Evolutionary conservation across 2,113 vertebrate species (phyloP).

Genomic region (Indri indri): DNA sequence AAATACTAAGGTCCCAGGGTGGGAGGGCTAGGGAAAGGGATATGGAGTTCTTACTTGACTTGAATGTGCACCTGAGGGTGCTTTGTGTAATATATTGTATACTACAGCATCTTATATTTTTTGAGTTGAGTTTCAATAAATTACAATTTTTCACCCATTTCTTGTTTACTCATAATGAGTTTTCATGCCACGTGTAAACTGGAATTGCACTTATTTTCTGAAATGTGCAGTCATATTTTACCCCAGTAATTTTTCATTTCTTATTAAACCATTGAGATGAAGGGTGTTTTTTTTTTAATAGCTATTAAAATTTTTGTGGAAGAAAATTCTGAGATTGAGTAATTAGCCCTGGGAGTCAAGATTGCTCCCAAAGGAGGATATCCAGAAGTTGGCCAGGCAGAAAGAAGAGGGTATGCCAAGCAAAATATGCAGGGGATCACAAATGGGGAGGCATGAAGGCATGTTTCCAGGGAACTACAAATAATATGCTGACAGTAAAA

Average conservation of each 20-base stretch:
- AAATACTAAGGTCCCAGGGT: slow-evolving; percentile 87
- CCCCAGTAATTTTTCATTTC: not conserved
- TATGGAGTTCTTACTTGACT: slow-evolving; percentile 89
- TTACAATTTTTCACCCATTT: slow-evolving; percentile 90
- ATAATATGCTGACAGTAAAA: not conserved
- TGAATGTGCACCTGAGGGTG: slow-evolving; percentile 91
- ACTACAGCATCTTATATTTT: slow-evolving; percentile 94
- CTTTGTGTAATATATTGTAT: slow-evolving; percentile 93
- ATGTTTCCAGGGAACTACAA: not conserved
- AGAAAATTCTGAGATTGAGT: slow-evolving; percentile 26
- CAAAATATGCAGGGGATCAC: not conserved
- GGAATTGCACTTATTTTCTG: slow-evolving; percentile 55
- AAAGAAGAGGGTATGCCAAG: not conserved
- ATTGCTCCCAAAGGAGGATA: not conserved
- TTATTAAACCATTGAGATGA: not conserved
- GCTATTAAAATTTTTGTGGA: slow-evolving; percentile 40
- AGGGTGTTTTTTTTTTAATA: not conserved
- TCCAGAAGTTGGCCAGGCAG: not conserved
- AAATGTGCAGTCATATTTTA: slow-evolving; percentile 42
- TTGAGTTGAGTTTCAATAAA: slow-evolving; percentile 94
- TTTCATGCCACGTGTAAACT: slow-evolving; percentile 46
- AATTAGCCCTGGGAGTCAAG: not conserved
- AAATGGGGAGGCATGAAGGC: not conserved
- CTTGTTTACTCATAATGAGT: slow-evolving; percentile 80
- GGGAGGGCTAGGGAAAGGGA: slow-evolving; percentile 81